Conservation (phyloP, 2,797 vertebrate genomes). For the Schizopygopsis pylzovi region DNA sequence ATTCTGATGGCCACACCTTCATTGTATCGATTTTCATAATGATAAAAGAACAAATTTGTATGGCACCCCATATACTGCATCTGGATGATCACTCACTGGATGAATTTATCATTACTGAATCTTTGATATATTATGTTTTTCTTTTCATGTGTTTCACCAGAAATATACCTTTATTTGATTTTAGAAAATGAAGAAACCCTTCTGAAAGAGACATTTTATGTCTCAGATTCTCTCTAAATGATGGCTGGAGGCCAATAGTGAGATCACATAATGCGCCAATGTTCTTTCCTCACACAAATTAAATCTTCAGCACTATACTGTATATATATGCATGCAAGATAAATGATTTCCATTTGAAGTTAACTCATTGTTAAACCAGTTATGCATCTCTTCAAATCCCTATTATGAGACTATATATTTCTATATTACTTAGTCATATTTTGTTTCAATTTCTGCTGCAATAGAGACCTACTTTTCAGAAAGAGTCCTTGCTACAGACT, state of each 20-base stretch:
- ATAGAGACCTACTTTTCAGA: conserved; percentile 28
- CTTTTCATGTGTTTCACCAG: neutral
- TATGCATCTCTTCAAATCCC: neutral
- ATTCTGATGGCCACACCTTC: conserved; percentile 38
- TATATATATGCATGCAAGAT: conserved; percentile 11
- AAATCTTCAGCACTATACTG: conserved; percentile 7
- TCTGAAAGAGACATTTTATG: conserved; percentile 17
- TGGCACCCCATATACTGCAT: neutral
- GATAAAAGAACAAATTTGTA: neutral
- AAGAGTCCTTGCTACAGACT: neutral
- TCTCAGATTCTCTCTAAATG: conserved; percentile 17
- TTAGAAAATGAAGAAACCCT: conserved; percentile 25
- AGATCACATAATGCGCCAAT: neutral
- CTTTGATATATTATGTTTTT: neutral
- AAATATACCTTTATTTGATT: neutral
- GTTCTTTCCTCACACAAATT: neutral
- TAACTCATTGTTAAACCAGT: neutral
- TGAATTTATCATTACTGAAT: neutral
- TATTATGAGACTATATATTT: neutral
- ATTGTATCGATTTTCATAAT: conserved; percentile 1
- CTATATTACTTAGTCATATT: conserved; percentile 11
- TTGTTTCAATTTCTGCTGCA: conserved; percentile 6
- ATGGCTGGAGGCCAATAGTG: neutral
- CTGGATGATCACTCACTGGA: neutral
- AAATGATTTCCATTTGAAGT: neutral